Evolutionary conservation across 2,113 vertebrate species (phyloP).

Genomic region (Sinocyclocheilus grahami): DNA sequence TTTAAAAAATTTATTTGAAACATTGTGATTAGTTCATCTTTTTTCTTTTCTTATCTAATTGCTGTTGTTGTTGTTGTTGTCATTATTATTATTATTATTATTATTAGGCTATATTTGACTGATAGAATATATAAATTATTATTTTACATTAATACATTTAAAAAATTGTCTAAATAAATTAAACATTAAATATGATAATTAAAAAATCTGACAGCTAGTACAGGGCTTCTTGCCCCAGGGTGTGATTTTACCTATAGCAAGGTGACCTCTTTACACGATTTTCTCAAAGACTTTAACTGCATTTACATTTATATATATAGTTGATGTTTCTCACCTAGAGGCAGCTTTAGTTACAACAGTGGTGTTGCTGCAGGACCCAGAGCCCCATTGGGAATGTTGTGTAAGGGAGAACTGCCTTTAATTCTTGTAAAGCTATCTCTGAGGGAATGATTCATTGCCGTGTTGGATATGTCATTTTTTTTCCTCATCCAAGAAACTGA

Average conservation of each 20-base stretch:
- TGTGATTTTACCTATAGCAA: too few relatives aligned
- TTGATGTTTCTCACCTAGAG: neutral
- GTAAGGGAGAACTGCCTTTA: neutral
- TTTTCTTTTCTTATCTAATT: too few relatives aligned
- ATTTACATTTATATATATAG: neutral
- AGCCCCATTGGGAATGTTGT: conserved; percentile 17
- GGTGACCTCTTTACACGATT: neutral
- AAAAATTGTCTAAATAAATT: too few relatives aligned
- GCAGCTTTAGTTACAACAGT: neutral
- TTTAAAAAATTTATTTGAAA: neutral
- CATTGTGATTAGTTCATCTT: too few relatives aligned
- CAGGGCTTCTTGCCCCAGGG: too few relatives aligned
- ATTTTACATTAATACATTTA: too few relatives aligned
- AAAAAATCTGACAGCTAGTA: too few relatives aligned
- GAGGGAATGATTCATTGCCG: conserved; percentile 30
- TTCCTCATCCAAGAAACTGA: conserved; percentile 62
- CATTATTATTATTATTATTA: too few relatives aligned
- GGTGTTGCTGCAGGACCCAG: neutral
- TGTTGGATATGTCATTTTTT: conserved; percentile 44
- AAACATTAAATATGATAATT: too few relatives aligned
- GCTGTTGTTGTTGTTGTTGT: too few relatives aligned
- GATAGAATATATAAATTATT: too few relatives aligned
- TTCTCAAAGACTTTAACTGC: neutral
- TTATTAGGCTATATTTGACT: too few relatives aligned
- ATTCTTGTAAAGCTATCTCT: conserved; percentile 57